Percentiles rank a stretch among this genome's conserved stretches.
phyloP scores from a whole-genome alignment of 2,888 invertebrate genomes.

The Uropetala carovei region DNA sequence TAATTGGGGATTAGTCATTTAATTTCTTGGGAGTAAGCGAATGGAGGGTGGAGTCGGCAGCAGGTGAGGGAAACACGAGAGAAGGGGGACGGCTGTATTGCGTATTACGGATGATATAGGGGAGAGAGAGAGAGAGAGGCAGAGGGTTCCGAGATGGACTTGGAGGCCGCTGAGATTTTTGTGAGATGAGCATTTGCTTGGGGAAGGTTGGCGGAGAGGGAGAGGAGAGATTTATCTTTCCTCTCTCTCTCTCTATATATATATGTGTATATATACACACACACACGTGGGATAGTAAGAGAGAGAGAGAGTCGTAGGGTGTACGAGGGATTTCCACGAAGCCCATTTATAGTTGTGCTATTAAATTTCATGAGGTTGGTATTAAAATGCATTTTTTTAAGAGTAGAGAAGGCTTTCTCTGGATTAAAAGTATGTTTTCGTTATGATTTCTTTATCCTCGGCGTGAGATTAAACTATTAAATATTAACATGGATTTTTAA shows the following conservation, averaged over 20 bases:
- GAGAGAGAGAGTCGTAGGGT: neutral
- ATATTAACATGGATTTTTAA: neutral
- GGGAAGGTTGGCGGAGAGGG: neutral
- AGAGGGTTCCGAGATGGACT: neutral
- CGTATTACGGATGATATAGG: neutral
- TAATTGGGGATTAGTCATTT: slow-evolving; percentile 42
- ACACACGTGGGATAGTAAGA: too few relatives aligned
- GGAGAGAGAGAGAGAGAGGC: slow-evolving; percentile 3
- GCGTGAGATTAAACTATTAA: neutral
- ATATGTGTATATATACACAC: neutral
- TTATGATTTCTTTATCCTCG: neutral
- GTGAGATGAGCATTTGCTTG: neutral
- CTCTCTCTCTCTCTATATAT: too few relatives aligned
- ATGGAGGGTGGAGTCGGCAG: neutral
- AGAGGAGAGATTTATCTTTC: too few relatives aligned
- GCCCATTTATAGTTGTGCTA: neutral
- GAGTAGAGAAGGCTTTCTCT: neutral
- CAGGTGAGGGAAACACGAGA: neutral
- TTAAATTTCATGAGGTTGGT: slow-evolving; percentile 5
- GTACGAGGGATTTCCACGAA: neutral
- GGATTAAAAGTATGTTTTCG: neutral
- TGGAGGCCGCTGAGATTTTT: neutral
- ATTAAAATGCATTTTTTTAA: neutral
- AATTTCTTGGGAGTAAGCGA: slow-evolving; percentile 8
- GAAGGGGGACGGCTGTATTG: neutral